These are phyloP conservation scores for Caenorhabditis sp. DNA, from an alignment of 2,888 invertebrate genomes.

Conservation along the genomic window DNA sequence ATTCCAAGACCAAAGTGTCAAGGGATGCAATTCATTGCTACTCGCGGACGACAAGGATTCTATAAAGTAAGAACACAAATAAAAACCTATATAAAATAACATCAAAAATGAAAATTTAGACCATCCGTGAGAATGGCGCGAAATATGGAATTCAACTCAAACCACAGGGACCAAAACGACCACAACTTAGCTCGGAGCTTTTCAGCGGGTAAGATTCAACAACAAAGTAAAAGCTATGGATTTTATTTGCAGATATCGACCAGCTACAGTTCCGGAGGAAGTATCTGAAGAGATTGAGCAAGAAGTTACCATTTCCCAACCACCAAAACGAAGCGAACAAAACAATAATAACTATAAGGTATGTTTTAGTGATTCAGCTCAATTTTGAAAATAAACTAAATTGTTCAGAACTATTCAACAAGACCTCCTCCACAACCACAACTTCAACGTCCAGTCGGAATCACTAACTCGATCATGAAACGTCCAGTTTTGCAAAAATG, in stretches of 20 bases:
- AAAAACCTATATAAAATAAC: neutral
- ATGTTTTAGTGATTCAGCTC: too few relatives aligned
- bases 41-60: constrained; percentile 67
- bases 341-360: constrained; percentile 39
- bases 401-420: neutral
- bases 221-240: neutral
- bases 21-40: constrained; percentile 69
- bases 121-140: constrained; percentile 62
- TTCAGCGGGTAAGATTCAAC: constrained; percentile 32
- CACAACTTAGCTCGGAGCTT: constrained; percentile 46
- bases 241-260: constrained; percentile 7
- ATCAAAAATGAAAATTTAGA: constrained; percentile 29
- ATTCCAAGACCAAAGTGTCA: constrained; percentile 68
- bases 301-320: neutral
- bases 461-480: constrained; percentile 23
- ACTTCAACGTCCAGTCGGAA: constrained; percentile 22
- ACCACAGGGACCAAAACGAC: constrained; percentile 57
- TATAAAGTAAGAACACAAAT: constrained; percentile 64
- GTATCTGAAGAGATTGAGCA: constrained; percentile 27
- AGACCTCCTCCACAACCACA: constrained; percentile 4
- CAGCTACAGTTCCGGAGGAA: constrained; percentile 40
- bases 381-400: neutral
- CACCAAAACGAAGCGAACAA: constrained; percentile 7
- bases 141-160: constrained; percentile 64
- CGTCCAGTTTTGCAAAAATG: constrained; percentile 9